Base-by-base conservation (phyloP, 2,888 invertebrate species). In the Alitta virens region DNA sequence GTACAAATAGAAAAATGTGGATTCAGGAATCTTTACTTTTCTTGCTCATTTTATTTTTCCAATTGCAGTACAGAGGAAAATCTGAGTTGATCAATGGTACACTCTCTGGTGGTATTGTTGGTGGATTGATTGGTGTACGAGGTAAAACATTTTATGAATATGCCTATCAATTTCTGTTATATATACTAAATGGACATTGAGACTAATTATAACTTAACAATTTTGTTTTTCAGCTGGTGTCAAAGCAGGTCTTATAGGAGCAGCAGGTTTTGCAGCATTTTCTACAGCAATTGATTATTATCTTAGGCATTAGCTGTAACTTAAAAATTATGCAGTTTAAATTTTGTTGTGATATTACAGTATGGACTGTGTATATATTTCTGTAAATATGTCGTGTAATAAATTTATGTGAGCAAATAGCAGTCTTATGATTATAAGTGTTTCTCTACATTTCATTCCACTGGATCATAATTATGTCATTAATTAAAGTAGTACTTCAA, bases 11-110 rank as follows among this genome's bases (percentile, higher is more conserved):
- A n/a, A n/a, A n/a, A n/a, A n/a, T n/a, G n/a, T n/a, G n/a, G n/a
- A n/a, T n/a, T n/a, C n/a, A n/a, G n/a, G n/a, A n/a, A n/a, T n/a
- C n/a, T n/a, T n/a, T n/a, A n/a, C n/a, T n/a, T n/a, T n/a, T n/a
- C n/a, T 33, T 33, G 12, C 33, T 33, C 12, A 33, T 33, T 33
- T 33, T 33, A 33, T 33, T 33, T 16, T 40, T 62, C 51, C 40
- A 25, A 7, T 69, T 75, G 24, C 75, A 84, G 84, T 81, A 88
- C 75, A 86, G 99, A 74, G 99, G 95, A 16, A 94, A 94, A 80
- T 90, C 90, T 38, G 98, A 99, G 80, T 94, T 98, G 92, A 91
- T 90, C 75, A 99, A 99, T 85, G 96, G 95, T 1, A 95, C 95
- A 0, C 90, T 93, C 77, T 94, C 96, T 60, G 97, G 97, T 49